phyloP scores from a whole-genome alignment of 1,140 invertebrate genomes.

The Cyphomyrmex costatus region DNA sequence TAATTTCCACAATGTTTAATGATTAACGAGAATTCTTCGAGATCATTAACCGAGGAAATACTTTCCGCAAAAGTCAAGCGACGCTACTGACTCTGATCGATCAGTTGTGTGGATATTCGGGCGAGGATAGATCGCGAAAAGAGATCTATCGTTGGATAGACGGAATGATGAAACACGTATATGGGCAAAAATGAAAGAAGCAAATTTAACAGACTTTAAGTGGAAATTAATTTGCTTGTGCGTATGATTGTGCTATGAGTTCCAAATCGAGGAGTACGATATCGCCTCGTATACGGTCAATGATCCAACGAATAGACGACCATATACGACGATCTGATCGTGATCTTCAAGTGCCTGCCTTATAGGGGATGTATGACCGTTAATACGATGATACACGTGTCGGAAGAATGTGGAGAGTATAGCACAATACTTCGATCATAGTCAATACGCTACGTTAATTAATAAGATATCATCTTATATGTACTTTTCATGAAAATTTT shows the following conservation, averaged over 20 bases:
- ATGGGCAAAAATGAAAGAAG: conserved; percentile 20
- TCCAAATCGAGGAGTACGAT: conserved; percentile 66
- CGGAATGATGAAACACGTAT: not conserved
- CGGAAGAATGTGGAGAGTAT: conserved; percentile 15
- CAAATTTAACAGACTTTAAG: conserved; percentile 52
- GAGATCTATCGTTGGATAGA: not conserved
- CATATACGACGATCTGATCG: conserved; percentile 71
- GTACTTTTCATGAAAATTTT: not conserved
- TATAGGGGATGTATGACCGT: conserved; percentile 78
- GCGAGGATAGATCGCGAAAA: conserved; percentile 1
- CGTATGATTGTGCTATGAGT: conserved; percentile 61
- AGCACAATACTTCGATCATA: not conserved
- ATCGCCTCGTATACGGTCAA: conserved; percentile 78
- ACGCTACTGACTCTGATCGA: not conserved
- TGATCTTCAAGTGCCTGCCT: conserved; percentile 76
- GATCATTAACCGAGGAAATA: conserved; percentile 36
- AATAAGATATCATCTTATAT: conserved; percentile 3
- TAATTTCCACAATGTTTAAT: conserved; percentile 15
- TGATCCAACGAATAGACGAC: conserved; percentile 76
- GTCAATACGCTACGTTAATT: conserved; percentile 17
- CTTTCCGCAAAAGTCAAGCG: conserved; percentile 62
- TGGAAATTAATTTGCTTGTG: conserved; percentile 80
- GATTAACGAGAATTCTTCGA: conserved; percentile 35
- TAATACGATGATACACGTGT: conserved; percentile 59
- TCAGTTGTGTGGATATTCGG: not conserved